These are phyloP conservation scores for Helogale parvula DNA, from an alignment of 2,113 vertebrate species.

Conservation along the genomic window DNA sequence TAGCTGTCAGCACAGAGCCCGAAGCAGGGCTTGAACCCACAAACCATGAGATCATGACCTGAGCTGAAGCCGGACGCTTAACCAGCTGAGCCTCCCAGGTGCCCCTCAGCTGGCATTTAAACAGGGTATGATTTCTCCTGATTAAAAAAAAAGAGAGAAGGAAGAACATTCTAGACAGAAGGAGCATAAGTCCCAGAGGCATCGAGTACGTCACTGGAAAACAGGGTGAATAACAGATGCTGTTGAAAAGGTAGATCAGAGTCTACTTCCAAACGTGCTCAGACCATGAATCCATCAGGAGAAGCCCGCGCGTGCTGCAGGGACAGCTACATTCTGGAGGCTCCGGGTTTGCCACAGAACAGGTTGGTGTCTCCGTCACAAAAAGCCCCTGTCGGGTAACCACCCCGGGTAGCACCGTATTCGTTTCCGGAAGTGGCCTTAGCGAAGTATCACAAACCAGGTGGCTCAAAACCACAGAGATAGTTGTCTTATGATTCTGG, in stretches of 20 bases:
- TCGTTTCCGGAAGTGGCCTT: neutral
- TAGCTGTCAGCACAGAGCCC: no score
- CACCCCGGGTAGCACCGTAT: neutral
- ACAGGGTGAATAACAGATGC: neutral
- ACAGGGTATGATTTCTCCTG: neutral
- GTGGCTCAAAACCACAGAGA: neutral
- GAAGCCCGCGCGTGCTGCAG: neutral
- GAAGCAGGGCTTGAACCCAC: no score
- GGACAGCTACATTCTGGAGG: neutral
- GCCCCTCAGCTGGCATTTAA: no score
- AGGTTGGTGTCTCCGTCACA: neutral
- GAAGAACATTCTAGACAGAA: neutral
- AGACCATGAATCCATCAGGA: neutral
- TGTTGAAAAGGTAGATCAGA: neutral
- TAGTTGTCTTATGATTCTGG: neutral
- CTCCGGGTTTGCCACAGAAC: neutral
- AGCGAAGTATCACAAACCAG: neutral
- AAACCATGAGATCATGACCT: no score
- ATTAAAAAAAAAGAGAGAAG: neutral
- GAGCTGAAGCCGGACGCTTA: no score
- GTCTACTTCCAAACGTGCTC: neutral
- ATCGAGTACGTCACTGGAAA: neutral
- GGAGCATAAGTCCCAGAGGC: neutral
- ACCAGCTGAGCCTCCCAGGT: no score
- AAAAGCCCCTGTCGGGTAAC: neutral